phyloP scores from a whole-genome alignment of 2,797 vertebrate genomes.

The Sebastes hopkinsi region DNA sequence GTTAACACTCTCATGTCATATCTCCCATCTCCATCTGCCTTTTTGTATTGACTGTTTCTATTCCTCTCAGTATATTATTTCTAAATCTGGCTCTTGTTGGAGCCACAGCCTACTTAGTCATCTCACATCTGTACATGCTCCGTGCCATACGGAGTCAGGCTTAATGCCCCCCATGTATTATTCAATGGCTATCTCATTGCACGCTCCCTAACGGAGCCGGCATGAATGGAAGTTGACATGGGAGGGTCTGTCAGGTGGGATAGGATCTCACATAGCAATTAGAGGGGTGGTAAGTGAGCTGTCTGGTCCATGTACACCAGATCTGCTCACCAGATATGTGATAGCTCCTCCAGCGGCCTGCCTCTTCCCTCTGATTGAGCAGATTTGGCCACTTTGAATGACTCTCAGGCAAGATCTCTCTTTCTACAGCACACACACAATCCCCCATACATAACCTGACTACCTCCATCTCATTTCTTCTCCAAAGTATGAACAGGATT shows the following conservation, averaged over 20 bases:
- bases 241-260: slow-evolving; percentile 65
- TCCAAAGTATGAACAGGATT: slow-evolving; percentile 8
- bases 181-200: slow-evolving; percentile 65
- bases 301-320: slow-evolving; percentile 53
- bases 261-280: slow-evolving; percentile 69
- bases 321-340: slow-evolving; percentile 46
- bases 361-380: slow-evolving; percentile 36
- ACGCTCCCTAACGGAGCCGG: slow-evolving; percentile 46
- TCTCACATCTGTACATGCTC: slow-evolving; percentile 49
- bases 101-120: slow-evolving; percentile 44
- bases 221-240: slow-evolving; percentile 64
- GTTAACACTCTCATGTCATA: slow-evolving; percentile 13
- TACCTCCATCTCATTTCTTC: slow-evolving; percentile 29
- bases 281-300: slow-evolving; percentile 67
- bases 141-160: slow-evolving; percentile 45
- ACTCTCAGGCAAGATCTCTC: slow-evolving; percentile 11
- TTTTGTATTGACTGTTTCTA: slow-evolving; percentile 4
- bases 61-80: slow-evolving; percentile 16
- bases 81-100: slow-evolving; percentile 31
- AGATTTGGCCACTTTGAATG: slow-evolving; percentile 50
- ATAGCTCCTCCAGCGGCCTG: slow-evolving; percentile 22
- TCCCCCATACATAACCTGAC: slow-evolving; percentile 26
- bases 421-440: slow-evolving; percentile 23
- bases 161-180: slow-evolving; percentile 69
- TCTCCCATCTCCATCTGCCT: slow-evolving; percentile 17